phyloP scores from a whole-genome alignment of 2,888 invertebrate genomes.

The Hydriomena furcata region DNA sequence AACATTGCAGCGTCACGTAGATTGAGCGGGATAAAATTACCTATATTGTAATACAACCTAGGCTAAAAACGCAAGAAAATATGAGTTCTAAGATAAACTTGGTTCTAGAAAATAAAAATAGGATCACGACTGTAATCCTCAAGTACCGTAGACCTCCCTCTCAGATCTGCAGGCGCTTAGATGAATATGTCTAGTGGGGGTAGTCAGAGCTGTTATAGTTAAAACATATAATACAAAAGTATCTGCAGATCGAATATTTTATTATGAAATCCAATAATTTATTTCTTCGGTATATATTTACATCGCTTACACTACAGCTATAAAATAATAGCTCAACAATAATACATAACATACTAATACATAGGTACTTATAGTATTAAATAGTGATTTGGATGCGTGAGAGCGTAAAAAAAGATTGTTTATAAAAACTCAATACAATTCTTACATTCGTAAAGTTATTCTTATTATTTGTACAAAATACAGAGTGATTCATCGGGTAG shows the following conservation, averaged over 20 bases:
- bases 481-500: neutral
- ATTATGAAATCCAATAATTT: conserved; percentile 80
- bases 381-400: conserved; percentile 3
- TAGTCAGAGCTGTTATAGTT: no score
- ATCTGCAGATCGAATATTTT: conserved; percentile 65
- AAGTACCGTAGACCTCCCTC: no score
- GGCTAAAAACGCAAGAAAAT: no score
- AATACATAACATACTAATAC: conserved; percentile 16
- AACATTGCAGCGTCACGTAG: no score
- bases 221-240: conserved; percentile 23
- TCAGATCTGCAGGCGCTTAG: no score
- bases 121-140: no score
- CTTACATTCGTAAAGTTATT: neutral
- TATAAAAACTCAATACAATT: no score
- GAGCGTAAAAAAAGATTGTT: neutral
- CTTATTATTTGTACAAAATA: neutral
- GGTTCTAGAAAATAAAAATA: no score
- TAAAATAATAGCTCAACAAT: conserved; percentile 40
- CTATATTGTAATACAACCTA: no score
- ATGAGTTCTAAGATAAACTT: no score
- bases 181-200: no score
- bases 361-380: conserved; percentile 9
- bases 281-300: conserved; percentile 72
- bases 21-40: no score
- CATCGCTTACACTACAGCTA: conserved; percentile 55